phyloP scores from a whole-genome alignment of 2,888 invertebrate species.

The Tipula unca region DNA sequence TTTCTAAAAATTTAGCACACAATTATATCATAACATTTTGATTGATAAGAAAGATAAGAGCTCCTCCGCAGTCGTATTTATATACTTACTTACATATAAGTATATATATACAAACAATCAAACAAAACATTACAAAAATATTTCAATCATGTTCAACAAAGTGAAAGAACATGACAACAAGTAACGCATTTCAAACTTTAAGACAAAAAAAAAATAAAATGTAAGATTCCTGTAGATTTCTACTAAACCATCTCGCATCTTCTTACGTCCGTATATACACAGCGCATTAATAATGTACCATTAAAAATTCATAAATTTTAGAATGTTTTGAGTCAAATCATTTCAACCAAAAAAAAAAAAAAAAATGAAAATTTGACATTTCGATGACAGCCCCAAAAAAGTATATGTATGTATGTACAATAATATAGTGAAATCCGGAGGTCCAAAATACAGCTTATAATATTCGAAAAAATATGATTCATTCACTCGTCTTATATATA shows the following conservation, averaged over 20 bases:
- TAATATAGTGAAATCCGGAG: neutral
- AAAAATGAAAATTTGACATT: neutral
- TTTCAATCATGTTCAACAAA: neutral
- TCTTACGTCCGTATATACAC: neutral
- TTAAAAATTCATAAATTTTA: slow-evolving; percentile 14
- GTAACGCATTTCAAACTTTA: neutral
- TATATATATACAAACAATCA: neutral
- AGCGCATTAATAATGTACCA: slow-evolving; percentile 2
- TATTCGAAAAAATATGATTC: neutral
- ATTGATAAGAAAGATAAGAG: neutral
- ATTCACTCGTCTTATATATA: neutral
- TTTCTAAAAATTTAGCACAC: neutral
- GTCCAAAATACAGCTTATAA: neutral
- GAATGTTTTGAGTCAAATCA: neutral
- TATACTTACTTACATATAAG: too few species aligned
- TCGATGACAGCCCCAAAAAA: neutral
- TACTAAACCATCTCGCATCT: neutral
- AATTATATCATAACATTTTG: neutral
- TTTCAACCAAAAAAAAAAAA: neutral
- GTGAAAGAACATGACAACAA: slow-evolving; percentile 14
- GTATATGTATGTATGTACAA: too few species aligned
- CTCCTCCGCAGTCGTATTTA: neutral
- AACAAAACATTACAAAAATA: neutral
- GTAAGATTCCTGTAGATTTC: slow-evolving; percentile 1
- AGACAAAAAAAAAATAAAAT: neutral